A percentile compares a stretch with the other conserved stretches of the same genome.
phyloP scores from a whole-genome alignment of 2,113 vertebrate species.

The Brachyistius frenatus region DNA sequence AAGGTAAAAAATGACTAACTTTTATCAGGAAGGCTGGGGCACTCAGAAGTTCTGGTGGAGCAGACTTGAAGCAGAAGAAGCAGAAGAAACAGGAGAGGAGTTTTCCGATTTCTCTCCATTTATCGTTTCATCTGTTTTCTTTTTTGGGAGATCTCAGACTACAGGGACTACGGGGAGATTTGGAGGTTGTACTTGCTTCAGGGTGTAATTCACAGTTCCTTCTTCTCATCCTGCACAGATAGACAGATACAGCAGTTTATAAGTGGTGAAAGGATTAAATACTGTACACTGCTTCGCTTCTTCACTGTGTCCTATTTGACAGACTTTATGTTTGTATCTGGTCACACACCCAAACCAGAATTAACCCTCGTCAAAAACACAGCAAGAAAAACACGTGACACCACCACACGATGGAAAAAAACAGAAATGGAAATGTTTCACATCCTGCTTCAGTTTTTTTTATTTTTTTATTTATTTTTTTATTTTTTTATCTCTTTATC shows the following conservation, averaged over 20 bases:
- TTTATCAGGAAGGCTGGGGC: background rate
- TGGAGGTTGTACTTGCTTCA: background rate
- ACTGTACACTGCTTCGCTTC: background rate
- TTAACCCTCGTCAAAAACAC: background rate
- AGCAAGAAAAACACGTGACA: background rate
- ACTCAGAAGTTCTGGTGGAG: fast-evolving
- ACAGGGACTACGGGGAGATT: background rate
- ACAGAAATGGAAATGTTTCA: constrained; percentile 17
- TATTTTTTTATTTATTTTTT: no score
- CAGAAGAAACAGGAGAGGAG: background rate
- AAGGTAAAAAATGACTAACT: constrained; percentile 29
- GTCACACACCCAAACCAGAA: background rate
- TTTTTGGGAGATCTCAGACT: background rate
- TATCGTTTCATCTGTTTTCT: background rate
- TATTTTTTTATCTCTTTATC: no score
- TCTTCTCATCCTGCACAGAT: constrained; percentile 31
- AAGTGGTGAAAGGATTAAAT: background rate
- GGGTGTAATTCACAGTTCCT: background rate
- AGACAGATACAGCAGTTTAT: background rate
- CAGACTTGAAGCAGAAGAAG: background rate
- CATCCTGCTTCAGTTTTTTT: background rate
- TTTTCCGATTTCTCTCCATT: constrained; percentile 46
- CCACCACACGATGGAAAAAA: constrained; percentile 9
- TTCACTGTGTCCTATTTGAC: background rate
- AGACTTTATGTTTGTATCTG: background rate